phyloP scores from a whole-genome alignment of 2,113 vertebrate genomes.

The Sander vitreus region DNA sequence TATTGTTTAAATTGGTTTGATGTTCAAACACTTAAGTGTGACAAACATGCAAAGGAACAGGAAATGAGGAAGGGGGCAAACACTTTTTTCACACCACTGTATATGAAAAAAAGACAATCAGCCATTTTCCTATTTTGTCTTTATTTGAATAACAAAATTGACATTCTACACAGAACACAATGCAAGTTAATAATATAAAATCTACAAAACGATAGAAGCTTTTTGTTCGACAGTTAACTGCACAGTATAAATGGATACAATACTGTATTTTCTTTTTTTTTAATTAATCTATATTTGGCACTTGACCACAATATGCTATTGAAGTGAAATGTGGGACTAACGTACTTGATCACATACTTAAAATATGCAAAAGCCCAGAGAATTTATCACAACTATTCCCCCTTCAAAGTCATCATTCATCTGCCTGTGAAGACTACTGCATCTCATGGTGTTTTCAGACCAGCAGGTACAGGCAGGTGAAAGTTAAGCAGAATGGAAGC shows the following conservation, averaged over 20 bases:
- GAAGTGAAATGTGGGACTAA: constrained; percentile 65
- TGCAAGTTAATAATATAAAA: constrained; percentile 84
- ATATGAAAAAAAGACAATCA: neutral
- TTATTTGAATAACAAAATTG: constrained; percentile 82
- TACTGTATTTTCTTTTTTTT: constrained; percentile 75
- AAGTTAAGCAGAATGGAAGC: neutral
- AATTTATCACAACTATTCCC: neutral
- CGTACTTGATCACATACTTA: constrained; percentile 47
- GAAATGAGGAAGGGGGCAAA: no score
- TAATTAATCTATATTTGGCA: constrained; percentile 83
- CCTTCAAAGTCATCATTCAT: neutral
- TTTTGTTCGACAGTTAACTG: constrained; percentile 81
- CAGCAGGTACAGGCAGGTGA: constrained; percentile 9
- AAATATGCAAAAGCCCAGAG: constrained; percentile 54
- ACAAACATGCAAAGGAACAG: no score
- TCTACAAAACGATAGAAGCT: constrained; percentile 81
- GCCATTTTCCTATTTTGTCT: constrained; percentile 61
- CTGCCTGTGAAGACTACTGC: neutral
- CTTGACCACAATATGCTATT: constrained; percentile 85
- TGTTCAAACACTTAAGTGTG: no score
- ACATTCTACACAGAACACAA: constrained; percentile 80
- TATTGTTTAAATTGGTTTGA: no score
- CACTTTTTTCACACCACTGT: no score
- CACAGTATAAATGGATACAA: constrained; percentile 83
- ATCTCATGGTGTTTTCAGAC: constrained; percentile 12